Evolutionary conservation across 2,113 vertebrate species (phyloP).

Genomic region (Isichthys henryi): DNA sequence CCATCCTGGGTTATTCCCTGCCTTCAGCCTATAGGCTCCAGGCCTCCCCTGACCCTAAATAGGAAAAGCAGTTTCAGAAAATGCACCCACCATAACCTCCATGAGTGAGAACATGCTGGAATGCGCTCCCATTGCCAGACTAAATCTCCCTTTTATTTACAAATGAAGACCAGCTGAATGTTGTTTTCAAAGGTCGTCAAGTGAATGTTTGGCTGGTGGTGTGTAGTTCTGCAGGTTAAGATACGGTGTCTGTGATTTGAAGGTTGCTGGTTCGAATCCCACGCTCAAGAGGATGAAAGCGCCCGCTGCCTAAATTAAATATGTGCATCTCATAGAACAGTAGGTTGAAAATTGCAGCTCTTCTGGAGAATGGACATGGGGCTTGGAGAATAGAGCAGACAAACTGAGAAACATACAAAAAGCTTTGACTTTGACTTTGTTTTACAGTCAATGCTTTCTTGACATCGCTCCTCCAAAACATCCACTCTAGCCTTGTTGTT

Average conservation of each 20-base stretch:
- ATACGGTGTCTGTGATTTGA: background rate
- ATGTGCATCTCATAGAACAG: background rate
- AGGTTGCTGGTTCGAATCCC: background rate
- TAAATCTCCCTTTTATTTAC: background rate
- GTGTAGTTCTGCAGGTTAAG: background rate
- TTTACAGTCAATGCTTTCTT: background rate
- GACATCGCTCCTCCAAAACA: background rate
- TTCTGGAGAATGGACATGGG: background rate
- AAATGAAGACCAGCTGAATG: background rate
- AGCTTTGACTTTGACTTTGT: background rate
- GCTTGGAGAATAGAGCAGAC: background rate
- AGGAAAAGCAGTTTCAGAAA: too few relatives aligned
- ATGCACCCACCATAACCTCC: background rate
- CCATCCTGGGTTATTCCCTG: too few relatives aligned
- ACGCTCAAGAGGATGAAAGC: background rate
- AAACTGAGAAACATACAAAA: background rate
- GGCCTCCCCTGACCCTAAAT: too few relatives aligned
- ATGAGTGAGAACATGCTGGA: background rate
- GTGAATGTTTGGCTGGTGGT: background rate
- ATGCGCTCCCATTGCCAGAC: background rate
- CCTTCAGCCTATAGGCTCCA: too few relatives aligned
- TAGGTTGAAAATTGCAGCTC: background rate
- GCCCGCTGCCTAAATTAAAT: background rate
- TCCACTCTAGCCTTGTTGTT: background rate
- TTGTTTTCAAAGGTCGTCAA: background rate